Evolutionary conservation across 1,140 invertebrate genomes (phyloP), one percentile per base, ranked within the genome.

Genomic region (Notospermus geniculatus): DNA sequence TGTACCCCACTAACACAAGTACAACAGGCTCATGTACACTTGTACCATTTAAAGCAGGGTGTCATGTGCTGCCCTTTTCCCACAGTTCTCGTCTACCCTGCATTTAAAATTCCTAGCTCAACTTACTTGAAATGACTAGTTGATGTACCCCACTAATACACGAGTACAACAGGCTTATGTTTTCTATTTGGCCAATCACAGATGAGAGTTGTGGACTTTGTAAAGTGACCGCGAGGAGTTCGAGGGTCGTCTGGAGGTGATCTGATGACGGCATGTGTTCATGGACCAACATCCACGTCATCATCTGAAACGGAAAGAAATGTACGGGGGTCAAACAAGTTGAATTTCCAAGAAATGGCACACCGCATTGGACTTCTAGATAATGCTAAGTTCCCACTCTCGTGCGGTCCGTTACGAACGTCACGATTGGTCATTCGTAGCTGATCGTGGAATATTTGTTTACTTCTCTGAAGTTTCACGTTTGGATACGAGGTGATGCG

Each of bases 111-210:
- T 59, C 41, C 28, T 36, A 54, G 58, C 58, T 62, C 1, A 63
- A 78, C 74, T 80, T 75, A 89, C 87, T 85, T 82, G 75, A 77
- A 39, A 55, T 66, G 23, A 75, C 70, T 57, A 75, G 71, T 62
- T 74, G 76, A 66, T 83, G 71, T 5, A 83, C 62, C 41, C 75
- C 64, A 27, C 66, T 68, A 7, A 80, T 71, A 27, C 77, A 62
- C 30, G 77, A 73, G 65, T 77, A 83, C 7, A 81, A 73, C 71
- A 73, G 79, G 13, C 73, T 75, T 19, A 70, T 68, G 54, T 80
- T 62, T 13, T 77, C 72, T 43, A 69, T 67, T 28, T 77, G 76
- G 32, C 76, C 73, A 57, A 83, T 71, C 32, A 81, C 54, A 46
- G 60, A 52, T 45, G 72, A 69, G 7, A 83, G 60, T 30, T 76